These are phyloP conservation scores for Machimus rusticus DNA, from an alignment of 2,888 invertebrate species.

Conservation along the genomic window DNA sequence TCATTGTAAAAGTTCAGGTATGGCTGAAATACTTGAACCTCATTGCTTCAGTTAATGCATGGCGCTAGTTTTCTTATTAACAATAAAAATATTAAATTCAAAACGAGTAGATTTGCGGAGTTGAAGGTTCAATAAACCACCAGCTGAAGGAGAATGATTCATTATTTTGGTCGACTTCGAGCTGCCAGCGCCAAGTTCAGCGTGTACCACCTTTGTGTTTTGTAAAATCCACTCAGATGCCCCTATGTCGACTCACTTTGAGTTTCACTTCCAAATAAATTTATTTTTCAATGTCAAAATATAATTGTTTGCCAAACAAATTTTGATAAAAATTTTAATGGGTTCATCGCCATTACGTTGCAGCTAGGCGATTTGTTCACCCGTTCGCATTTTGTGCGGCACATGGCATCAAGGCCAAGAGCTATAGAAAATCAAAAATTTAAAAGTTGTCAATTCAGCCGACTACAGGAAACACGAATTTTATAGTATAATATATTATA, in stretches of 20 bases:
- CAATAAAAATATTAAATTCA: not conserved
- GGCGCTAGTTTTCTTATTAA: not conserved
- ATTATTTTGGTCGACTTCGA: not conserved
- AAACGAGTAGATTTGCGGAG: not conserved
- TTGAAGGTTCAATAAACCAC: constrained; percentile 2
- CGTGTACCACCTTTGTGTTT: not conserved
- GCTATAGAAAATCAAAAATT: not conserved
- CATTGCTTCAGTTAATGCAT: not conserved
- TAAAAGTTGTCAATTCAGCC: too few species aligned
- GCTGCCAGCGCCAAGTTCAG: not conserved
- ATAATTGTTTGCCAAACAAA: not conserved
- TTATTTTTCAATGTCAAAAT: not conserved
- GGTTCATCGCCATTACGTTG: not conserved
- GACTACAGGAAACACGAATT: too few species aligned
- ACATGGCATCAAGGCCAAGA: not conserved
- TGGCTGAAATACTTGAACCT: not conserved
- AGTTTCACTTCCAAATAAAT: not conserved
- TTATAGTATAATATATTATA: too few species aligned
- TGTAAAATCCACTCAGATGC: not conserved
- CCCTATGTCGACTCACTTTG: not conserved
- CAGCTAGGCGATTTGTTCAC: not conserved
- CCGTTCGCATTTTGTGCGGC: not conserved
- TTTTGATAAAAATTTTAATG: not conserved
- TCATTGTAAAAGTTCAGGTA: not conserved
- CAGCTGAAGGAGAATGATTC: not conserved